A percentile compares a stretch with the other conserved stretches of the same genome.
Evolutionary conservation across 2,888 invertebrate species (phyloP).

Genomic region (Cheilosia impressa): DNA sequence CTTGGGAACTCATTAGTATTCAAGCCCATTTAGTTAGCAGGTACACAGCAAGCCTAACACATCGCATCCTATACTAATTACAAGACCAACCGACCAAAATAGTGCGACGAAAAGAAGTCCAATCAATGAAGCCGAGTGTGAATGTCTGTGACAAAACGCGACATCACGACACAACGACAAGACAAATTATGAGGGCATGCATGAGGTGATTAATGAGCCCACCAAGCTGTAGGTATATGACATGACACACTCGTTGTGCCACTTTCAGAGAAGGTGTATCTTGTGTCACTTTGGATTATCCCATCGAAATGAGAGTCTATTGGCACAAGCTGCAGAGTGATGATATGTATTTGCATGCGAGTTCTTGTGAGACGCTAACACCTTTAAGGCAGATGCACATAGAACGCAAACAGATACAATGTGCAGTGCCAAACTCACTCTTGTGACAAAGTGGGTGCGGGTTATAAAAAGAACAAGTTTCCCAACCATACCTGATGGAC

Average conservation of each 20-base stretch:
- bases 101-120: constrained; percentile 6
- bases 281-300: constrained; percentile 23
- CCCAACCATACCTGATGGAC: constrained; percentile 60
- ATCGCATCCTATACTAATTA: constrained; percentile 13
- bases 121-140: constrained; percentile 19
- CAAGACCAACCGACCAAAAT: constrained; percentile 12
- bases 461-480: constrained; percentile 58
- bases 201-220: constrained; percentile 52
- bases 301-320: constrained; percentile 7
- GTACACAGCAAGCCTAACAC: neutral
- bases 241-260: constrained; percentile 45
- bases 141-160: constrained; percentile 12
- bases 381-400: neutral
- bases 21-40: too few species aligned
- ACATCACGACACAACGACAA: neutral
- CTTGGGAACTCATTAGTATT: too few species aligned
- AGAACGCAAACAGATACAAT: constrained; percentile 17
- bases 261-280: constrained; percentile 22
- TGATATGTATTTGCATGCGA: neutral
- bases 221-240: constrained; percentile 39
- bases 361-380: neutral
- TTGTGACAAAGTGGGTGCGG: constrained; percentile 64
- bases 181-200: constrained; percentile 59
- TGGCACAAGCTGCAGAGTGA: neutral
- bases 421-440: constrained; percentile 11